A percentile compares a stretch with the other conserved stretches of the same genome.
Conservation (phyloP, 1,140 invertebrate genomes). For the Rhizoglyphus robini region DNA sequence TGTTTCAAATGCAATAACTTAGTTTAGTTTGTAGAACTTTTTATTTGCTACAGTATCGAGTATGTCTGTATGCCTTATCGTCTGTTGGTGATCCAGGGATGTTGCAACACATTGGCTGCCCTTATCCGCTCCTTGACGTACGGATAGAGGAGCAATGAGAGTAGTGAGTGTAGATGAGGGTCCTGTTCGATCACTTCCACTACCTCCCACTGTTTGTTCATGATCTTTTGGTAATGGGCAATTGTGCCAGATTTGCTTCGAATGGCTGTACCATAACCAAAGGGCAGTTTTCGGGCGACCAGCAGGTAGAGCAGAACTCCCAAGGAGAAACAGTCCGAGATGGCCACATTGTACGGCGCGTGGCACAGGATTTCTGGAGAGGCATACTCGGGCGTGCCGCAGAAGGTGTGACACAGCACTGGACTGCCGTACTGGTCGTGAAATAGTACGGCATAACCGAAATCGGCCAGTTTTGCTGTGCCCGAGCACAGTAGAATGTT, state of each 20-base stretch:
- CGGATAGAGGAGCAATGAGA: neutral
- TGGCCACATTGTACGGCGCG: neutral
- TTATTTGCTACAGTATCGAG: too few species aligned
- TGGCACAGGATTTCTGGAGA: neutral
- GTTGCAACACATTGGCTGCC: neutral
- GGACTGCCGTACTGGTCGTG: neutral
- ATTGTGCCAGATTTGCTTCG: neutral
- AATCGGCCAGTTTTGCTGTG: slow-evolving; percentile 95
- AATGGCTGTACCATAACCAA: neutral
- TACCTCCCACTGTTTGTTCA: neutral
- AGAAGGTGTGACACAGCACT: neutral
- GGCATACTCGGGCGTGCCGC: neutral
- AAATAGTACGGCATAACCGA: slow-evolving; percentile 45
- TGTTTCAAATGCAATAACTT: too few species aligned
- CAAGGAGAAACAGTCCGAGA: slow-evolving; percentile 1
- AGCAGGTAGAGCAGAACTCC: neutral
- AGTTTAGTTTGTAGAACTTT: too few species aligned
- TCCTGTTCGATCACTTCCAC: neutral
- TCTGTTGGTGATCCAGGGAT: neutral
- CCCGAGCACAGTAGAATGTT: slow-evolving; percentile 98
- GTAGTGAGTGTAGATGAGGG: neutral
- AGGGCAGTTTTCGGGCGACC: neutral
- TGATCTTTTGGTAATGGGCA: neutral
- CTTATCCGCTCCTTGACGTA: neutral
- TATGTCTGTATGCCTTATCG: too few species aligned